Evolutionary conservation across 1,140 invertebrate genomes (phyloP), one percentile per base, ranked within the genome.

Genomic region (Musca vetustissima): DNA sequence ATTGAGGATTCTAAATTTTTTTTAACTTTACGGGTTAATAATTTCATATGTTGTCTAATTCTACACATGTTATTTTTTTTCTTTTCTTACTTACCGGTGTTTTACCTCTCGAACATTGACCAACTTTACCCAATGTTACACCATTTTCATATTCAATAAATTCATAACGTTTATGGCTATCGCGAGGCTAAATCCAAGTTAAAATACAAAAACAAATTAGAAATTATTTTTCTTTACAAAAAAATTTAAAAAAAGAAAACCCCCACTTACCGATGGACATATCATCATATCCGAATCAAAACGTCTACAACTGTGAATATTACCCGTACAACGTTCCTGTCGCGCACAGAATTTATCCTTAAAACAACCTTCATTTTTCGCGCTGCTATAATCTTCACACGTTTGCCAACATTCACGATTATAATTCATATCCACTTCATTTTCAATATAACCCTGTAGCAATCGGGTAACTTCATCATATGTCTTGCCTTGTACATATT

Each of bases 61-160:
- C 36, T 28, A 28, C 28, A 43, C 11, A 13, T 43, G 6, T 1
- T n/a, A n/a, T n/a, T n/a, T n/a, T n/a, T n/a, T n/a, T n/a, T n/a
- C n/a, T n/a, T n/a, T n/a, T n/a, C n/a, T n/a, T n/a, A 19, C 36
- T 64, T 70, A 87, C 87, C 83, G 93, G 92, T 1, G 85, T 88
- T 1, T 86, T 86, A n/a, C 86, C 85, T 14, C 82, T 79, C 0
- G 64, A 59, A 78, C 92, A 94, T 0, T 17, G 32, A 7, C 77
- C 80, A 47, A 85, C 85, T 47, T 86, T 75, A 7, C 93, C 93
- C 1, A 92, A 84, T 0, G 85, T 75, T 11, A 85, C 80, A 15
- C 92, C 91, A 78, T 92, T 93, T 77, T 95, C 91, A 73, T 94
- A 96, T 71, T 93, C 86, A 49, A 96, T 90, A 80, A 89, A 95